Evolutionary conservation across 2,797 vertebrate species (phyloP), one percentile per base, ranked within the genome.

Genomic region (Borostomias antarcticus): DNA sequence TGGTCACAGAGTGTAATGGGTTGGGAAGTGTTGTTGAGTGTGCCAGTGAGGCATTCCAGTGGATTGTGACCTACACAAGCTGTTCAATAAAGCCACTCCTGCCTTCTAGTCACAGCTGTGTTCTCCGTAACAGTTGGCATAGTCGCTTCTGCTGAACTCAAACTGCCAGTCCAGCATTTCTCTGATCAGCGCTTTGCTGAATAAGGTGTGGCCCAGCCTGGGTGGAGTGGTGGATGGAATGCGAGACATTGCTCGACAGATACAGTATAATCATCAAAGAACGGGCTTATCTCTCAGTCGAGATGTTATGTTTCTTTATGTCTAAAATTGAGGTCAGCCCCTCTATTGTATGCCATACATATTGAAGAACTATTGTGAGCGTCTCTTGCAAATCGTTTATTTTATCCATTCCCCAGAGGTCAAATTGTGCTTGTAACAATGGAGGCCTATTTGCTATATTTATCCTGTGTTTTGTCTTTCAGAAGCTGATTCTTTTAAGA

Each of bases 31-130:
- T 21, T 25, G n/a, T 58, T 19, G n/a, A 37, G 37, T n/a, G 35
- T 33, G 23, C 58, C 9, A 43, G 32, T 9, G 37, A 17, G 17
- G 37, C 58, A 60, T 59, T 59, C 35, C 13, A 2, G 25, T 35
- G 26, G 35, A 59, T 40, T 59, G 35, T 59, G 58, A 59, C 35
- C 58, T n/a, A 15, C 33, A 13, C 45, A 50, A 62, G 60, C 45
- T 62, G 60, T 48, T 62, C 60, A 62, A n/a, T n/a, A 40, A 48
- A 47, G 43, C 59, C 40, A 19, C 17, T 25, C 28, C 43, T 32
- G 45, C 43, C 26, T 28, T 60, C 58, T 15, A 4, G 15, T 29
- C 58, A 60, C 58, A 60, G 58, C 58, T 60, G 58, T 45, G 37
- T 10, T 43, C 32, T 15, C 13, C 28, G 35, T n/a, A 25, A 60